These are phyloP conservation scores for Acanthosepion esculentum DNA, from an alignment of 2,888 invertebrate species.

Conservation along the genomic window DNA sequence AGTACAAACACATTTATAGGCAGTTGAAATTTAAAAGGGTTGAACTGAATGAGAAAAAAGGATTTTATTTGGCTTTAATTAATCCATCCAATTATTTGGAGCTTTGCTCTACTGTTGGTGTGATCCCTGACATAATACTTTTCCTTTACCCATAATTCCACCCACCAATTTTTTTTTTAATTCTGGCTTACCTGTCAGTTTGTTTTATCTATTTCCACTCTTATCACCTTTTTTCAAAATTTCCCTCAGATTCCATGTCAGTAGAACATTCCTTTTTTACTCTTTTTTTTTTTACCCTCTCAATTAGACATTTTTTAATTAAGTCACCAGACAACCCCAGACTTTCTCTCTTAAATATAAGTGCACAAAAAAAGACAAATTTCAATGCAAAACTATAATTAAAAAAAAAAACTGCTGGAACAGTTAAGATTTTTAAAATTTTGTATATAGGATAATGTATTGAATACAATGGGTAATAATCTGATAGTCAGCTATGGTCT, in stretches of 20 bases:
- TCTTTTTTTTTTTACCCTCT: not conserved
- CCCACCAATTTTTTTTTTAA: not conserved
- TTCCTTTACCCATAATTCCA: not conserved
- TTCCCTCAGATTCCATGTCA: not conserved
- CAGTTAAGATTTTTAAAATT: constrained; percentile 33
- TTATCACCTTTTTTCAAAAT: not conserved
- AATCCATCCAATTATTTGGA: not conserved
- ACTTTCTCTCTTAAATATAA: not conserved
- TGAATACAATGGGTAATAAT: not conserved
- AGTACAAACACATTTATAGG: constrained; percentile 8
- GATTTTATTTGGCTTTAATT: constrained; percentile 33
- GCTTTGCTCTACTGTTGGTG: constrained; percentile 33
- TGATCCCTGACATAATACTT: not conserved
- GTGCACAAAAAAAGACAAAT: not conserved
- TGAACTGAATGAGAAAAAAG: not conserved
- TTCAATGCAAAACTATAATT: constrained; percentile 33
- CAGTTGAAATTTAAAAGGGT: not conserved
- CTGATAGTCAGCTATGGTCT: constrained; percentile 16
- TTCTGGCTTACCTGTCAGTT: not conserved
- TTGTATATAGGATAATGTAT: constrained; percentile 33
- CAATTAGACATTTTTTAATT: not conserved
- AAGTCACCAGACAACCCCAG: constrained; percentile 13
- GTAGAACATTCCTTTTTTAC: not conserved
- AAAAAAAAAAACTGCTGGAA: constrained; percentile 10
- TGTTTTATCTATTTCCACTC: not conserved